These are phyloP conservation scores for Synanthedon andrenaeformis DNA, from an alignment of 2,888 invertebrate genomes.

Conservation along the genomic window DNA sequence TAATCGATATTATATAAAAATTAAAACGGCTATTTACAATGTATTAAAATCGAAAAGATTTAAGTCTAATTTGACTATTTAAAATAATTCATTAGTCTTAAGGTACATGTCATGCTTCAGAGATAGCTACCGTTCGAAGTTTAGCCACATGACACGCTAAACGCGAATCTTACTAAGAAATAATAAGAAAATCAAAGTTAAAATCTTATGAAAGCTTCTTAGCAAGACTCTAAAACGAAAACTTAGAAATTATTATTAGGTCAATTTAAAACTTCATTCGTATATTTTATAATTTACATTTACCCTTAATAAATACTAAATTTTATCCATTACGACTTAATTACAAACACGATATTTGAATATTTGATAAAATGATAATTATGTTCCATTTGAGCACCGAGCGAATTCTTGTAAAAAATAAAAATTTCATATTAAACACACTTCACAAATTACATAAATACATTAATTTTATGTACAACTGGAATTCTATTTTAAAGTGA, in stretches of 20 bases:
- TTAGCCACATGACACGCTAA: slow-evolving; percentile 39
- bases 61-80: slow-evolving; percentile 47
- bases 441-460: background rate
- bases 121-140: slow-evolving; percentile 29
- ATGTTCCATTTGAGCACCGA: slow-evolving; percentile 12
- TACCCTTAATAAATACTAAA: slow-evolving; percentile 2
- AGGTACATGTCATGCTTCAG: slow-evolving; percentile 29
- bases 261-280: background rate
- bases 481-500: background rate
- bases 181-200: slow-evolving; percentile 4
- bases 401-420: too few species aligned
- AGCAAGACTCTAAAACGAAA: slow-evolving; percentile 1
- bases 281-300: background rate
- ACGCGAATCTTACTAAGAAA: slow-evolving; percentile 8
- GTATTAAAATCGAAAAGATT: slow-evolving; percentile 34
- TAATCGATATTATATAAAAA: slow-evolving; percentile 5
- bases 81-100: slow-evolving; percentile 24
- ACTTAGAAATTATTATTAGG: slow-evolving; percentile 6
- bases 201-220: background rate
- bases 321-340: background rate
- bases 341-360: background rate
- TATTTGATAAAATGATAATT: background rate
- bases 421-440: too few species aligned
- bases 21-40: slow-evolving; percentile 43
- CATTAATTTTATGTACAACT: background rate